These are phyloP conservation scores for Xenopus petersii DNA, from an alignment of 2,797 vertebrate species.

Conservation along the genomic window DNA sequence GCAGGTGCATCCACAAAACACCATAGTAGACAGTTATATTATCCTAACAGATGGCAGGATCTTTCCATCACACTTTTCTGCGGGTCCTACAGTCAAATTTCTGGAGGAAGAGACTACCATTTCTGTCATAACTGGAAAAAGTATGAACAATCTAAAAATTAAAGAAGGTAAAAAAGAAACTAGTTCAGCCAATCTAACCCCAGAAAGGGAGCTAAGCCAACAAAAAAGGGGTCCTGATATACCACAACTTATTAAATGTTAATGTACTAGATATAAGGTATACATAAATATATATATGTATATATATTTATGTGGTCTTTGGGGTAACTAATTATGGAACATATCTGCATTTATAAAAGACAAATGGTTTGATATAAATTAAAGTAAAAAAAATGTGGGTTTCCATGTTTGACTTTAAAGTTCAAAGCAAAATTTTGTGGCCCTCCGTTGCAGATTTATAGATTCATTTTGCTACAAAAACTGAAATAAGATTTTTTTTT, in stretches of 20 bases:
- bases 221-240: slow-evolving; percentile 54
- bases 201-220: slow-evolving; percentile 69
- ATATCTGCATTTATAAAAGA: slow-evolving; percentile 8
- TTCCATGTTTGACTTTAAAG: slow-evolving; percentile 9
- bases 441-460: slow-evolving; percentile 13
- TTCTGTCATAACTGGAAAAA: slow-evolving; percentile 73
- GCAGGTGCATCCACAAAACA: slow-evolving; percentile 63
- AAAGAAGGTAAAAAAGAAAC: slow-evolving; percentile 75
- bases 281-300: slow-evolving; percentile 17
- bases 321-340: neutral
- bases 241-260: slow-evolving; percentile 42
- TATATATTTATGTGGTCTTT: neutral
- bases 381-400: slow-evolving; percentile 14
- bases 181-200: slow-evolving; percentile 72
- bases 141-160: slow-evolving; percentile 55
- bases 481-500: slow-evolving; percentile 1
- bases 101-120: slow-evolving; percentile 76
- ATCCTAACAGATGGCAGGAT: slow-evolving; percentile 72
- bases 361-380: neutral
- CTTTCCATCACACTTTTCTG: slow-evolving; percentile 62
- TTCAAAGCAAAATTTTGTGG: slow-evolving; percentile 2
- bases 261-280: slow-evolving; percentile 3
- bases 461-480: slow-evolving; percentile 31
- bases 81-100: slow-evolving; percentile 66
- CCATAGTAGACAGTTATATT: slow-evolving; percentile 71